Conservation (phyloP, 2,113 vertebrate genomes). For the Chlamydotis undulata region DNA sequence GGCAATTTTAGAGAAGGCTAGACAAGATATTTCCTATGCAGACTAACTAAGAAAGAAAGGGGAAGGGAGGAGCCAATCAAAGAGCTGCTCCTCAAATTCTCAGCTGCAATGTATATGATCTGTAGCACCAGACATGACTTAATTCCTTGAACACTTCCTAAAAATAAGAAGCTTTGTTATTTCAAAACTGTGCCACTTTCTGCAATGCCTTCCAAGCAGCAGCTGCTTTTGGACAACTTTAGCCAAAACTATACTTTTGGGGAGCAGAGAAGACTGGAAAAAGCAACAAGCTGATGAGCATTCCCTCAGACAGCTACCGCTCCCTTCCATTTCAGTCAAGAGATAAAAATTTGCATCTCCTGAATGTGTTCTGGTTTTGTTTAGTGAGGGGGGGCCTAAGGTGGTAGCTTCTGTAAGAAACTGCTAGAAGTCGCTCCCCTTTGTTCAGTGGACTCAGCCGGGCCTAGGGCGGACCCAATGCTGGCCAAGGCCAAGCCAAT, state of each 20-base stretch:
- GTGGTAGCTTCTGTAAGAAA: too few relatives aligned
- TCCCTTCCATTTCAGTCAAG: neutral
- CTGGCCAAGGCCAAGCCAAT: too few relatives aligned
- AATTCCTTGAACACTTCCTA: neutral
- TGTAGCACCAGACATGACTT: neutral
- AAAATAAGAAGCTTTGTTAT: neutral
- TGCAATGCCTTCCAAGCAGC: neutral
- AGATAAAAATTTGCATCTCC: neutral
- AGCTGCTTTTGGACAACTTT: neutral
- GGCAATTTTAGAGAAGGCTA: neutral
- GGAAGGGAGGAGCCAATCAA: neutral
- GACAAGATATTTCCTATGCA: neutral
- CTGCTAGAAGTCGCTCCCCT: too few relatives aligned
- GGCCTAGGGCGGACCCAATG: too few relatives aligned
- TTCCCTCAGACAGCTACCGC: neutral
- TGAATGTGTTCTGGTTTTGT: neutral
- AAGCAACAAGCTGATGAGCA: rapidly evolving
- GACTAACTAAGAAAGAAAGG: neutral
- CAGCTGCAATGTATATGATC: too few relatives aligned
- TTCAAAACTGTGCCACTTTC: neutral
- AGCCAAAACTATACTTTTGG: neutral
- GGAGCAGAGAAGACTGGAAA: neutral
- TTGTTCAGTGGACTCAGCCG: too few relatives aligned
- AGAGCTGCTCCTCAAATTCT: neutral
- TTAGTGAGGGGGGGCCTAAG: too few relatives aligned